Evolutionary conservation across 2,113 vertebrate genomes (phyloP).

Genomic region (Gymnobelideus leadbeateri): DNA sequence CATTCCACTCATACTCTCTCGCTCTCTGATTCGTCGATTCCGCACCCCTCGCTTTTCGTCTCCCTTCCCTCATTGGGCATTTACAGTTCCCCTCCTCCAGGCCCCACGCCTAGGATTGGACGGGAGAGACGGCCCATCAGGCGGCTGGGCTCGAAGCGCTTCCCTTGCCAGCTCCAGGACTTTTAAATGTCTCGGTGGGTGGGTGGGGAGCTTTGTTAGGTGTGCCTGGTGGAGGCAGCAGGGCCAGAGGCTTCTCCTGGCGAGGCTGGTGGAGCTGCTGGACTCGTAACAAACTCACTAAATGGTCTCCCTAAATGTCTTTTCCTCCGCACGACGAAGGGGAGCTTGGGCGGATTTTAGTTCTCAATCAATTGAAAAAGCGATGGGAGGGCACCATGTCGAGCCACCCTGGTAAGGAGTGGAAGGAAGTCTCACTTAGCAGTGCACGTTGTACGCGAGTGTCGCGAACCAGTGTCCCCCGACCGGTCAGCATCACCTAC

Average conservation of each 20-base stretch:
- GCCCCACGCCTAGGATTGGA: conserved; percentile 23
- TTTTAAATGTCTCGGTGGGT: conserved; percentile 52
- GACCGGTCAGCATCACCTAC: conserved; percentile 12
- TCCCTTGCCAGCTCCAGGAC: conserved; percentile 52
- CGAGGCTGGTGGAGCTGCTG: conserved; percentile 41
- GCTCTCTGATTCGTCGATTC: conserved; percentile 54
- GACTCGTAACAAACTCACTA: conserved; percentile 39
- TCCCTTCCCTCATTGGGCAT: conserved; percentile 54
- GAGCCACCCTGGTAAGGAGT: too few relatives aligned
- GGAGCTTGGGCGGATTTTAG: background rate
- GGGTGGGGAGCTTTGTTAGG: conserved; percentile 67
- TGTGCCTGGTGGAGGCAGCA: background rate
- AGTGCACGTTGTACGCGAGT: background rate
- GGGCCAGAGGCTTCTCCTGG: conserved; percentile 50
- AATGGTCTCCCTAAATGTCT: background rate
- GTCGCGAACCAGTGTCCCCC: background rate
- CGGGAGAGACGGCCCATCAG: conserved; percentile 43
- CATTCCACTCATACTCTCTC: conserved; percentile 70
- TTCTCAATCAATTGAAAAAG: background rate
- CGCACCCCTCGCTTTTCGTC: conserved; percentile 49
- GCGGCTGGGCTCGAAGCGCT: conserved; percentile 30
- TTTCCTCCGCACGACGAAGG: background rate
- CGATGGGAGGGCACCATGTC: background rate
- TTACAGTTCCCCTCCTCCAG: conserved; percentile 14
- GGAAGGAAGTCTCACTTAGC: background rate